Evolutionary conservation across 2,113 vertebrate species (phyloP), one percentile per base, ranked within the genome.

Genomic region (Ovis canadensis): DNA sequence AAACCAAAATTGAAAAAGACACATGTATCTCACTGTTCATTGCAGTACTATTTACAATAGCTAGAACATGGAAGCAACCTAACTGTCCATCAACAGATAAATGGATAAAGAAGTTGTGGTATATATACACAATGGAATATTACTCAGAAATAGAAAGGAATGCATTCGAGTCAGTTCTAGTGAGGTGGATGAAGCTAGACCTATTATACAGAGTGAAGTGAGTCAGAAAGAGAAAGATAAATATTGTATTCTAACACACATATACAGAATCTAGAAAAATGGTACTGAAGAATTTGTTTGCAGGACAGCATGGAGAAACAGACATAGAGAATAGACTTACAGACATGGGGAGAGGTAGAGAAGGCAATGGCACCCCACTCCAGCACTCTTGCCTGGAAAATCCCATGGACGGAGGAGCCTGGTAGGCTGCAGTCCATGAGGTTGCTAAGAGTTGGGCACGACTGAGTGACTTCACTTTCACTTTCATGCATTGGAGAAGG

Each of bases 361-460:
- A 59, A 59, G 57, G 10, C 25, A 27, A 12, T 59, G 57, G 57
- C 57, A 59, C 10, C 57, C 57, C 4, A 59, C 57, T 59, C 57
- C 57, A 59, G 57, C 5, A 27, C 11, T 59, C 57, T 59, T 59
- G 57, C 57, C 11, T 59, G 57, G 57, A 59, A 27, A 59, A 59
- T 59, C 25, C 23, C 57, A 59, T 12, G 57, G 4, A 27, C 0
- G 0, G 25, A 27, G 57, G 25, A 59, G 57, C 25, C 25, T 59
- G 57, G 57, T 27, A 5, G 57, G 57, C 25, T 59, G 57, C 9
- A 59, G 57, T 27, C 57, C 57, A 59, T 59, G 23, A 9, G 23
- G 23, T 59, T 10, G 25, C 25, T 4, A 59, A 59, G 23, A 59
- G 25, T 59, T 1, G 9, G 57, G 10, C 57, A 59, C 0, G 4